These are phyloP conservation scores for Montipora capricornis DNA, from an alignment of 64 coral and sea anemone genomes.

Conservation along the genomic window DNA sequence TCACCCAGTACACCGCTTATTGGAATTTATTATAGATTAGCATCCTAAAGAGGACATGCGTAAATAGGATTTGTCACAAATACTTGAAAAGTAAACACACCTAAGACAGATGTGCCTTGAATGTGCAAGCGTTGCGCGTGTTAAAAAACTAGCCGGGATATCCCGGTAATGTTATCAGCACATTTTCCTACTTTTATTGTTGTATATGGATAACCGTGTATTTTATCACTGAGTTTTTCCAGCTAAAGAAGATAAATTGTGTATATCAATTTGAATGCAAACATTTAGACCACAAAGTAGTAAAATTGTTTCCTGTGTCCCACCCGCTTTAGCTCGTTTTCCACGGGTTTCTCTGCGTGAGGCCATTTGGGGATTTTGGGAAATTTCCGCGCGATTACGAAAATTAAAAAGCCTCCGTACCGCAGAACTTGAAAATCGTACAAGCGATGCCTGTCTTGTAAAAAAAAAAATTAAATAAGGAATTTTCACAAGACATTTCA, in stretches of 20 bases:
- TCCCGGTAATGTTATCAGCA: background rate
- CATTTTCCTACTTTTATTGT: background rate
- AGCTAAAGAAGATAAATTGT: too few relatives aligned
- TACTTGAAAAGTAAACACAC: slow-evolving; percentile 9
- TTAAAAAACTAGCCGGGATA: too few relatives aligned
- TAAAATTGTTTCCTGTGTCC: slow-evolving; percentile 13
- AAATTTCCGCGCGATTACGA: too few relatives aligned
- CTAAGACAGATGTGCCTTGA: background rate
- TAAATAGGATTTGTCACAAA: slow-evolving; percentile 45
- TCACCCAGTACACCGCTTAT: background rate
- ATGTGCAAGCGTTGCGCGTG: background rate
- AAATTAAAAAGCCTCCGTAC: too few relatives aligned
- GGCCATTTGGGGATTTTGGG: too few relatives aligned
- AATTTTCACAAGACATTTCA: too few relatives aligned
- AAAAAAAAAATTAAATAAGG: too few relatives aligned
- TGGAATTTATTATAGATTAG: slow-evolving; percentile 1
- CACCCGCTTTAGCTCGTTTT: background rate
- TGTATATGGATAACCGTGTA: background rate
- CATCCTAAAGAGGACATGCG: background rate
- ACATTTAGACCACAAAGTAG: background rate
- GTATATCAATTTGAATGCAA: background rate
- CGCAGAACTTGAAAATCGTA: too few relatives aligned
- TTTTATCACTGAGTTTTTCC: background rate
- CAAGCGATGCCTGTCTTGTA: too few relatives aligned
- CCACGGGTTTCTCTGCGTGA: too few relatives aligned